Evolutionary conservation across 2,888 invertebrate genomes (phyloP).

Genomic region (Polyommatus iphigenia): DNA sequence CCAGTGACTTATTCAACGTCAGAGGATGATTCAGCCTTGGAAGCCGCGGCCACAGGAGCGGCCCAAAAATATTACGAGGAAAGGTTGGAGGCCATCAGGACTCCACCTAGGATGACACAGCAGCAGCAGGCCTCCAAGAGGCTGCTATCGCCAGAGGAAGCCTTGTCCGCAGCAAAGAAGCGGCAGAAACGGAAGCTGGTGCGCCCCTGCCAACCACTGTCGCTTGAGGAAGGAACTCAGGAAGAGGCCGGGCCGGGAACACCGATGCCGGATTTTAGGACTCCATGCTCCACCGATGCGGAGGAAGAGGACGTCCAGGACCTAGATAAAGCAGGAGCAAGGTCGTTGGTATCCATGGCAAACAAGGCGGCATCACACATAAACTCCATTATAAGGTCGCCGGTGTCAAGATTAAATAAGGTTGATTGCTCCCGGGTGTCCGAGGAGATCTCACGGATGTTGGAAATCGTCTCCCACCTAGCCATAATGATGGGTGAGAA

Average conservation of each 20-base stretch:
- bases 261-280: not conserved
- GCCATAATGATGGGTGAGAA: too few relatives aligned
- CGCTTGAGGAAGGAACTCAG: not conserved
- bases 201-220: not conserved
- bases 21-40: not conserved
- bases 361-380: not conserved
- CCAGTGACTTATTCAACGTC: not conserved
- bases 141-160: not conserved
- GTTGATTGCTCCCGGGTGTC: not conserved
- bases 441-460: not conserved
- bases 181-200: not conserved
- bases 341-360: not conserved
- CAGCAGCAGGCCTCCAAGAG: not conserved
- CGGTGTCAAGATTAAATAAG: not conserved
- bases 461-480: too few relatives aligned
- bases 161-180: not conserved
- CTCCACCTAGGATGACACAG: not conserved
- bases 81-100: not conserved
- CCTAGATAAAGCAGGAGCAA: too few relatives aligned
- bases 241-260: not conserved
- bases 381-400: not conserved
- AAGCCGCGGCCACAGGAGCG: not conserved
- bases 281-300: too few relatives aligned
- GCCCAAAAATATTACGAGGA: not conserved
- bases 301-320: too few relatives aligned